Percentiles rank a stretch among this genome's conserved stretches.
Evolutionary conservation across 2,888 invertebrate genomes (phyloP).

Genomic region (Drosophila ustulata): DNA sequence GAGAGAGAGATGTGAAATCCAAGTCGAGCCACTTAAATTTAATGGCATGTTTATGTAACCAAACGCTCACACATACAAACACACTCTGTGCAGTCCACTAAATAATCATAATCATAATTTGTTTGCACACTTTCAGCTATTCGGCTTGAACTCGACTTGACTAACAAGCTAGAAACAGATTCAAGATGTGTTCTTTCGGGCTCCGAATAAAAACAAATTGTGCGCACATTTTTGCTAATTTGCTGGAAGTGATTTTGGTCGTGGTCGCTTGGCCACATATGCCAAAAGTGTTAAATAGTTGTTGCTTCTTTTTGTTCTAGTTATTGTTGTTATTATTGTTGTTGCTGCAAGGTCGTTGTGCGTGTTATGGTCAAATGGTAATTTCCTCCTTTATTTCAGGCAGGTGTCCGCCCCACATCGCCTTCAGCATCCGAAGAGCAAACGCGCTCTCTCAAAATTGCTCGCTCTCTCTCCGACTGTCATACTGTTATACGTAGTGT

Average conservation of each 20-base stretch:
- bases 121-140: conserved; percentile 5
- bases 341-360: conserved; percentile 34
- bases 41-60: conserved; percentile 75
- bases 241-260: conserved; percentile 46
- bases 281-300: conserved; percentile 50
- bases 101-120: conserved; percentile 75
- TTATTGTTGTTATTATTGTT: background rate
- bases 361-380: conserved; percentile 49
- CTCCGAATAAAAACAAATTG: conserved; percentile 59
- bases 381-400: conserved; percentile 38
- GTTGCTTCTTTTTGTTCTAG: conserved; percentile 6
- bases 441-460: conserved; percentile 2
- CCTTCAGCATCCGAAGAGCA: conserved; percentile 38
- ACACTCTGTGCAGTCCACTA: conserved; percentile 23
- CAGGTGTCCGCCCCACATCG: conserved; percentile 33
- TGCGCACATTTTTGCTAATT: conserved; percentile 43
- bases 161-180: background rate
- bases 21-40: conserved; percentile 68
- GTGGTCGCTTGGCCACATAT: conserved; percentile 27
- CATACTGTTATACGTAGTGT: conserved; percentile 57
- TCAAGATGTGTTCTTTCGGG: background rate
- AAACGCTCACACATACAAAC: conserved; percentile 31
- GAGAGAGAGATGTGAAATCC: conserved; percentile 39
- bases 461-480: conserved; percentile 26
- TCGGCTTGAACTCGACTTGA: background rate